Conservation (phyloP, 2,113 vertebrate genomes). For the Talpa occidentalis region DNA sequence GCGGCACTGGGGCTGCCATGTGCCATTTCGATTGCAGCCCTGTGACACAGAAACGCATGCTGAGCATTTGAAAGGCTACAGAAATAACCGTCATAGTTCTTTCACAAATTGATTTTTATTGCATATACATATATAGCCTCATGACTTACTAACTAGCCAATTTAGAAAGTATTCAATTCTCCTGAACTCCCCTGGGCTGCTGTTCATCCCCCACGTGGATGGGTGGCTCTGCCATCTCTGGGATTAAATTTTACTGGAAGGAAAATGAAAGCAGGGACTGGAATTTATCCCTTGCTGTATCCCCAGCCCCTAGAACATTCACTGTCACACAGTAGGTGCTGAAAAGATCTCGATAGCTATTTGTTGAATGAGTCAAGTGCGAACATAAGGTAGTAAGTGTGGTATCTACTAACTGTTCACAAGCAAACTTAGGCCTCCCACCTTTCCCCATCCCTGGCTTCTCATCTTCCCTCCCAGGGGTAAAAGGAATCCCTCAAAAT, state of each 20-base stretch:
- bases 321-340: not conserved
- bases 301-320: not conserved
- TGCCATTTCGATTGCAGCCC: not conserved
- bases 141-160: not conserved
- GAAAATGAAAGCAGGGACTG: not conserved
- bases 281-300: not conserved
- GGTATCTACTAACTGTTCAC: not conserved
- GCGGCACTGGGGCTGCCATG: not conserved
- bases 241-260: not conserved
- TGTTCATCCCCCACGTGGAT: not conserved
- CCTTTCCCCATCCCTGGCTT: not conserved
- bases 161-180: not conserved
- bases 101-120: not conserved
- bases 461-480: not conserved
- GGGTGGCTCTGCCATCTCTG: not conserved
- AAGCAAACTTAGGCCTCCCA: not conserved
- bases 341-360: rapidly evolving
- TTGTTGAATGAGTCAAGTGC: not conserved
- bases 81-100: not conserved
- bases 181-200: not conserved
- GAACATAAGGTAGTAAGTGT: not conserved
- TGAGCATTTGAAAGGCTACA: not conserved
- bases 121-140: not conserved
- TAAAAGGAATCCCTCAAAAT: not conserved
- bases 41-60: not conserved